phyloP scores from a whole-genome alignment of 2,797 vertebrate genomes.

The Muscicapa striata region DNA sequence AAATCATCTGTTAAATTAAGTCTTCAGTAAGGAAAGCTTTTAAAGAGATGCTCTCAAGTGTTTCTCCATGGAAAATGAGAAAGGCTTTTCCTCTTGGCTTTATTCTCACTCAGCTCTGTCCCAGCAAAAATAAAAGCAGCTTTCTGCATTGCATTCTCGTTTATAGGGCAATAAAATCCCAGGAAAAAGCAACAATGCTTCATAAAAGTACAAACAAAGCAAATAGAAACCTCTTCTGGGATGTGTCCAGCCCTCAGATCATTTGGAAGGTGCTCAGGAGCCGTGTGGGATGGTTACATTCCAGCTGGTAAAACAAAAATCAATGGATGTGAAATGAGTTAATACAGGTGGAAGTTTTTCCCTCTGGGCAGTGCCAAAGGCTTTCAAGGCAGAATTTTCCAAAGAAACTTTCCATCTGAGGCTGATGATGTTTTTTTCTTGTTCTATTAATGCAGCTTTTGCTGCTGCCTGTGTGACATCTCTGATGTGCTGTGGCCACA shows the following conservation, averaged over 20 bases:
- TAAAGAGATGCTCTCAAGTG: neutral
- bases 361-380: neutral
- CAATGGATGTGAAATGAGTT: neutral
- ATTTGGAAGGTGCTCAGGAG: neutral
- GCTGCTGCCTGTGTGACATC: neutral
- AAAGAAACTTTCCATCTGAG: neutral
- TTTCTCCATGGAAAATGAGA: neutral
- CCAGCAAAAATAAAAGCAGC: neutral
- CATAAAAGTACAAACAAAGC: neutral
- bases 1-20: neutral
- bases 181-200: neutral
- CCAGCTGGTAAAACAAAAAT: neutral
- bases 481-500: fast-evolving
- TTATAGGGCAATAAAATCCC: neutral
- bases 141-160: neutral
- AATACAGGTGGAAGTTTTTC: neutral
- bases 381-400: neutral
- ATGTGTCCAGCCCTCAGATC: neutral
- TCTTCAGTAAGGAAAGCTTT: neutral
- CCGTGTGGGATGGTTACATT: neutral
- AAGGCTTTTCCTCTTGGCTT: neutral
- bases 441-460: neutral
- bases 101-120: neutral
- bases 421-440: neutral
- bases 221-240: neutral